Conservation (phyloP, 1,140 invertebrate species). For the Euschistus heros region DNA sequence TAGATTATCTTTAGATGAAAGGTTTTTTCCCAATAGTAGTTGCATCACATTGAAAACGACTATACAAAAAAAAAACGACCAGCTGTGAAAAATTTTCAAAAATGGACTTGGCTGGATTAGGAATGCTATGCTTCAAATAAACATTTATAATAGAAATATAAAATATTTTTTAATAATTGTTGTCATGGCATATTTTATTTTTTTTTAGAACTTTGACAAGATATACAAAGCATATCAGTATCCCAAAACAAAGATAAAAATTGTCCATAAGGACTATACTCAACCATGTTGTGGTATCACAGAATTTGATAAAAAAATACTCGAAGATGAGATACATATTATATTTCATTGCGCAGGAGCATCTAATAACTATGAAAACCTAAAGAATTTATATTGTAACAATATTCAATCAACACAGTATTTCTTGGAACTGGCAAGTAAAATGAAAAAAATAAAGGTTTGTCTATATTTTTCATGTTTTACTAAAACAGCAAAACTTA, state of each 20-base stretch:
- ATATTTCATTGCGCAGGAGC: slow-evolving; percentile 62
- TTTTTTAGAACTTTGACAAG: slow-evolving; percentile 44
- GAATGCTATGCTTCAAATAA: no score
- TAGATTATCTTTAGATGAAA: no score
- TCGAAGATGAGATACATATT: slow-evolving; percentile 50
- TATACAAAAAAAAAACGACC: no score
- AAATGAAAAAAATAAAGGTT: slow-evolving; percentile 36
- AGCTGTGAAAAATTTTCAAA: no score
- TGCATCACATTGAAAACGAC: no score
- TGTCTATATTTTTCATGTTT: no score
- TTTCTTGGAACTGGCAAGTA: slow-evolving; percentile 31
- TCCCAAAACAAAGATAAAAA: slow-evolving; percentile 46
- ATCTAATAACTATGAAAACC: slow-evolving; percentile 51
- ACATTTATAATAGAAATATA: no score
- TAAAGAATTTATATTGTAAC: slow-evolving; percentile 36
- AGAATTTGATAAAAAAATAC: slow-evolving; percentile 42
- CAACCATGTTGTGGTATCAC: slow-evolving; percentile 55
- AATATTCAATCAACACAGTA: slow-evolving; percentile 31
- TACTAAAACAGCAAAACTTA: no score
- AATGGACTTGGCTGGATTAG: no score
- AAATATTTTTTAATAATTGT: no score
- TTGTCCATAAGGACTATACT: slow-evolving; percentile 55
- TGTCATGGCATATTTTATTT: slow-evolving; percentile 7
- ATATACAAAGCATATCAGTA: slow-evolving; percentile 39
- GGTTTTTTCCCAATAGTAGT: no score